These are phyloP conservation scores for Ceratothoa steindachneri DNA, from an alignment of 2,888 invertebrate genomes.

Conservation along the genomic window DNA sequence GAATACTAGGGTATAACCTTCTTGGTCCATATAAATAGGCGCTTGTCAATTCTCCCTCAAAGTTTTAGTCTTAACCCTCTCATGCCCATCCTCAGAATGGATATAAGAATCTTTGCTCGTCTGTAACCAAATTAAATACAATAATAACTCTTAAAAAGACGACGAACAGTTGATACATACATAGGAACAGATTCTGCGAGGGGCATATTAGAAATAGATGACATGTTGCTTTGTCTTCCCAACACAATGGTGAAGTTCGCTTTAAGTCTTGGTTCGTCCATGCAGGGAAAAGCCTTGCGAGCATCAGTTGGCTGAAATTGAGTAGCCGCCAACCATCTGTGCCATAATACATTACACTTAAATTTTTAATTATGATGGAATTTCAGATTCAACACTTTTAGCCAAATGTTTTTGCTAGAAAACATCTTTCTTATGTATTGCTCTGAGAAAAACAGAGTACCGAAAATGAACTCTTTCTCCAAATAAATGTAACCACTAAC, in stretches of 20 bases:
- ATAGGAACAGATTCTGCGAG: slow-evolving; percentile 53
- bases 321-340: slow-evolving; percentile 54
- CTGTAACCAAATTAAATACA: background rate
- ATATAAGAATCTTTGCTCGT: too few species aligned
- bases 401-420: too few species aligned
- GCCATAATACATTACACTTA: background rate
- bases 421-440: too few species aligned
- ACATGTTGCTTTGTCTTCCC: slow-evolving; percentile 67
- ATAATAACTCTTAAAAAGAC: background rate
- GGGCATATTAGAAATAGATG: slow-evolving; percentile 76
- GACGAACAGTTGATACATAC: slow-evolving; percentile 52
- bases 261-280: slow-evolving; percentile 79
- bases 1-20: too few species aligned
- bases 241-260: slow-evolving; percentile 73
- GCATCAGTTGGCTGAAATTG: slow-evolving; percentile 53
- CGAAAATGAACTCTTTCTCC: too few species aligned
- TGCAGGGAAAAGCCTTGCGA: slow-evolving; percentile 72
- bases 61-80: too few species aligned
- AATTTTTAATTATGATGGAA: background rate
- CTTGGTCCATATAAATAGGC: too few species aligned
- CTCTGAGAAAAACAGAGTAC: too few species aligned
- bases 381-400: too few species aligned
- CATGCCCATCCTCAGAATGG: too few species aligned
- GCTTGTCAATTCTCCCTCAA: too few species aligned
- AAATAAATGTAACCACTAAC: too few species aligned